A percentile compares a stretch with the other conserved stretches of the same genome.
These are phyloP conservation scores for Mactra quadrangularis DNA, from an alignment of 1,140 invertebrate species.

Conservation along the genomic window DNA sequence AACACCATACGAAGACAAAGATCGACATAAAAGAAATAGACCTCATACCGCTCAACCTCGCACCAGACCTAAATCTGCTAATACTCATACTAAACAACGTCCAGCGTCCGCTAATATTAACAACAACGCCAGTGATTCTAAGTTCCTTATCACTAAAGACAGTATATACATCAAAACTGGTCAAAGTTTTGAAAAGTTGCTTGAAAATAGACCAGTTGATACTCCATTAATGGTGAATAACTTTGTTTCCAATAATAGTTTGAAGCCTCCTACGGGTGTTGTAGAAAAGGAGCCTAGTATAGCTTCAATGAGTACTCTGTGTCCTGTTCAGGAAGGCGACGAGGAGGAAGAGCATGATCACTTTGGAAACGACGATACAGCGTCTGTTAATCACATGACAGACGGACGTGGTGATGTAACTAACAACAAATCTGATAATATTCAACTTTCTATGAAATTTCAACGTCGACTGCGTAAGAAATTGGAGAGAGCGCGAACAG, in stretches of 20 bases:
- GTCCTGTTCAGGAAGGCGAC: slow-evolving; percentile 46
- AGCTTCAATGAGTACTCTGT: slow-evolving; percentile 40
- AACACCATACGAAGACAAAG: background rate
- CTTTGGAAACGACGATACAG: background rate
- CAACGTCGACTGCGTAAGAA: slow-evolving; percentile 10
- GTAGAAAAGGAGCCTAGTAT: slow-evolving; percentile 31
- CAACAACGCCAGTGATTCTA: background rate
- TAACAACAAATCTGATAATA: background rate
- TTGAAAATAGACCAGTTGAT: slow-evolving; percentile 42
- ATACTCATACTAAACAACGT: background rate
- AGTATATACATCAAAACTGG: slow-evolving; percentile 56
- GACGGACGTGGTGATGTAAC: background rate
- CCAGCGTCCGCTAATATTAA: slow-evolving; percentile 25
- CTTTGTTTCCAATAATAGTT: slow-evolving; percentile 6
- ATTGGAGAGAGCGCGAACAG: slow-evolving; percentile 8
- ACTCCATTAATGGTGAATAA: slow-evolving; percentile 57
- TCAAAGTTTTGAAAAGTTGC: slow-evolving; percentile 50
- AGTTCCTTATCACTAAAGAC: slow-evolving; percentile 60
- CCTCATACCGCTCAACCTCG: slow-evolving; percentile 53
- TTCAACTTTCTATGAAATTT: slow-evolving; percentile 13
- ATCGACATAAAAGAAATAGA: slow-evolving; percentile 3
- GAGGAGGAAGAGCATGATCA: slow-evolving; percentile 46
- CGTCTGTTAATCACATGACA: no score
- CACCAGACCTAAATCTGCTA: slow-evolving; percentile 1
- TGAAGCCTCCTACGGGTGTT: background rate